These are phyloP conservation scores for Arctopsyche grandis DNA, from an alignment of 1,140 invertebrate genomes.

Conservation along the genomic window DNA sequence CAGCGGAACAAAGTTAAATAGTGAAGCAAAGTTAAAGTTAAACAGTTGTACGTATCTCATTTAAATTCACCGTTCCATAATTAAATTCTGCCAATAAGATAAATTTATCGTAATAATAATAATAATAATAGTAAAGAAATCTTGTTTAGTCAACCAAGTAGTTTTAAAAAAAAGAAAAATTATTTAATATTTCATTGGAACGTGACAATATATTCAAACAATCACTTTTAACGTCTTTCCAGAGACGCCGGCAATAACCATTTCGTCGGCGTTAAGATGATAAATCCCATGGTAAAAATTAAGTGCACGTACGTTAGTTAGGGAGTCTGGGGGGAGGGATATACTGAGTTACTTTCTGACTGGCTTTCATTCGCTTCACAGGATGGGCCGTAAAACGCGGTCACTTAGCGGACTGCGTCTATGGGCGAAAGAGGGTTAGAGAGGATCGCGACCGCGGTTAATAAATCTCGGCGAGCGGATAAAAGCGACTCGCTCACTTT, in stretches of 20 bases:
- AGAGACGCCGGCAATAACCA: background rate
- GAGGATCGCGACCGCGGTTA: background rate
- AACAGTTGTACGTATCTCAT: too few relatives aligned
- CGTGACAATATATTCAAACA: too few relatives aligned
- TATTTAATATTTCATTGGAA: too few relatives aligned
- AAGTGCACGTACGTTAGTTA: background rate
- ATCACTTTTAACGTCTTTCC: background rate
- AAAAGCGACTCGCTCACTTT: background rate
- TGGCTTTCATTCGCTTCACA: background rate
- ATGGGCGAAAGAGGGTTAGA: constrained; percentile 2
- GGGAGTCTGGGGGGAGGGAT: background rate
- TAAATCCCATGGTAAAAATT: background rate
- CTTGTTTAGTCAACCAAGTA: too few relatives aligned
- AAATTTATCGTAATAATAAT: too few relatives aligned
- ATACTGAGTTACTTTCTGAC: background rate
- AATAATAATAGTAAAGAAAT: too few relatives aligned
- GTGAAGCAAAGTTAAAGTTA: too few relatives aligned
- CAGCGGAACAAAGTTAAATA: too few relatives aligned
- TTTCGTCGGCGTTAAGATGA: background rate
- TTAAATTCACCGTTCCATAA: too few relatives aligned
- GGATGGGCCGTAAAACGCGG: background rate
- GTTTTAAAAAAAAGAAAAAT: too few relatives aligned
- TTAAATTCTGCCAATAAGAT: too few relatives aligned
- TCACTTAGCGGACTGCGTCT: constrained; percentile 25
- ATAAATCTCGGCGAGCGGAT: constrained; percentile 15